Conservation (phyloP, 1,140 invertebrate genomes). For the Drusus annulatus region DNA sequence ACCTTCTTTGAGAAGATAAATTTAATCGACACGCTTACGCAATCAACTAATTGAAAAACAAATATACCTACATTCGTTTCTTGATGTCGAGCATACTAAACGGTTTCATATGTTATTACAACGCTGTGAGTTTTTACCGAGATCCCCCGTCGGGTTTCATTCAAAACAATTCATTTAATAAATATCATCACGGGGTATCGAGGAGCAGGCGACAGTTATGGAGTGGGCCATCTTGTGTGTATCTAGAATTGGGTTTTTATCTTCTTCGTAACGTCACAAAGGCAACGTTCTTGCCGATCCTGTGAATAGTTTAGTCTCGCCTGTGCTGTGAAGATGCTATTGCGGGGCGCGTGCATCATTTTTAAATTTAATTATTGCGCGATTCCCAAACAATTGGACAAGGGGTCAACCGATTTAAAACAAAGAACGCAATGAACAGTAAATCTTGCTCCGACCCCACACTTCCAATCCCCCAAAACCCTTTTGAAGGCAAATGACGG, state of each 20-base stretch:
- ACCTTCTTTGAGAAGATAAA: slow-evolving; percentile 21
- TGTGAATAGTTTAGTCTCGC: no score
- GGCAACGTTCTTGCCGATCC: no score
- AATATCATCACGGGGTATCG: slow-evolving; percentile 4
- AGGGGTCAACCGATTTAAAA: slow-evolving; percentile 26
- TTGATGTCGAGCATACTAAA: slow-evolving; percentile 17
- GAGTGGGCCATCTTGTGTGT: background rate
- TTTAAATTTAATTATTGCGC: no score
- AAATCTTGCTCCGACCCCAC: slow-evolving; percentile 18
- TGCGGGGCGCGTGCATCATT: no score
- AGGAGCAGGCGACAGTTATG: background rate
- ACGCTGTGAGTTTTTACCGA: slow-evolving; percentile 20
- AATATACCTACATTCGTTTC: slow-evolving; percentile 30
- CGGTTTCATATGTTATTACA: slow-evolving; percentile 32
- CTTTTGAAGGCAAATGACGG: slow-evolving; percentile 44
- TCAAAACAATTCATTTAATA: slow-evolving; percentile 38
- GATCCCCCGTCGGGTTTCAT: slow-evolving; percentile 8
- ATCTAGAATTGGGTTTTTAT: no score
- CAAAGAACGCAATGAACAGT: background rate
- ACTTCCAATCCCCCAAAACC: slow-evolving; percentile 35
- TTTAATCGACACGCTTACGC: slow-evolving; percentile 40
- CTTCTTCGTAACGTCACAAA: no score
- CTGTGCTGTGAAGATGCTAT: no score
- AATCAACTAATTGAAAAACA: slow-evolving; percentile 40
- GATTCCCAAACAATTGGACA: no score